A percentile compares a stretch with the other conserved stretches of the same genome.
These are phyloP conservation scores for Neoascia interrupta DNA, from an alignment of 2,888 invertebrate species.

Conservation along the genomic window DNA sequence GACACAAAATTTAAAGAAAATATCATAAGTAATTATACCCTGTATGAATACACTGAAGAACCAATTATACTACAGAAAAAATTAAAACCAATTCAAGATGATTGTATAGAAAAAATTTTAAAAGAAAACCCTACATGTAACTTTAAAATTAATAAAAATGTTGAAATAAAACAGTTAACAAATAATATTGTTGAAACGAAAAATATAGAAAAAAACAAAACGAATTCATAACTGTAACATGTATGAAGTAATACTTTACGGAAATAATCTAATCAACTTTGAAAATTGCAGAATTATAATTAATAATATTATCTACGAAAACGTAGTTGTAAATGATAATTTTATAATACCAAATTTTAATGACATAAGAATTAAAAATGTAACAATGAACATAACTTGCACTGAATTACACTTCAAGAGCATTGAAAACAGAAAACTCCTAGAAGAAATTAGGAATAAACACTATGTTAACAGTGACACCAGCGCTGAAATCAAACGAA, in stretches of 20 bases:
- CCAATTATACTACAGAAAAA: conserved; percentile 13
- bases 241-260: conserved; percentile 1
- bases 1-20: conserved; percentile 22
- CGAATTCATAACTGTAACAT: conserved; percentile 29
- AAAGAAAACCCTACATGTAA: conserved; percentile 21
- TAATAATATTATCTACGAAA: conserved; percentile 31
- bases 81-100: conserved; percentile 20
- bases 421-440: no score
- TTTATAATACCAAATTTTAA: conserved; percentile 11
- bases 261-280: conserved; percentile 11
- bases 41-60: conserved; percentile 1
- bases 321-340: conserved; percentile 21
- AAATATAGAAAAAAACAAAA: conserved; percentile 8
- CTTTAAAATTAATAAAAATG: conserved; percentile 3
- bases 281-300: background rate
- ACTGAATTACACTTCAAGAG: no score
- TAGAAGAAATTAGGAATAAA: no score
- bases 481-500: no score
- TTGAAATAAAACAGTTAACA: no score
- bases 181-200: conserved; percentile 29
- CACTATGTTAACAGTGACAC: no score
- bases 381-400: conserved; percentile 12
- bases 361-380: conserved; percentile 11
- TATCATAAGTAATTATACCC: conserved; percentile 14
- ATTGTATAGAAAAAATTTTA: conserved; percentile 16